Evolutionary conservation across 2,888 invertebrate genomes (phyloP), one percentile per base, ranked within the genome.

Genomic region (Sarcophaga caerulescens): DNA sequence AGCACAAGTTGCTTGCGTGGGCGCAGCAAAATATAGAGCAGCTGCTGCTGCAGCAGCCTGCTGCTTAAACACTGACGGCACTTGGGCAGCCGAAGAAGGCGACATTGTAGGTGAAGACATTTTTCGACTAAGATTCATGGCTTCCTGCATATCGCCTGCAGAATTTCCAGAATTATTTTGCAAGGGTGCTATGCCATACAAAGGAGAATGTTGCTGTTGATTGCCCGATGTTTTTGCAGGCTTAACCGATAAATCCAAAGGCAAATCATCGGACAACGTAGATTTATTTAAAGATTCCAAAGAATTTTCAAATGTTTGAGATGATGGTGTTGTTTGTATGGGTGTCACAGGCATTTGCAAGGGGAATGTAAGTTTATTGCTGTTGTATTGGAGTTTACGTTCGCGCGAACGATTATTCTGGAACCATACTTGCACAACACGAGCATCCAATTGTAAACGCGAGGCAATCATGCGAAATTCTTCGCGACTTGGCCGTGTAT

Each of bases 361-460:
- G 14, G 82, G 88, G 85, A 85, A 88, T 88, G 78, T 83, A 81
- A 66, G 77, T 70, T 71, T 89, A 63, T 88, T 88, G 23, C 85
- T 88, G 11, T 87, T 87, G 76, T 89, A 91, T 59, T 94, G 94
- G 93, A 95, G 93, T 89, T 97, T 95, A 69, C 98, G 95, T 91
- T 98, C 98, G 76, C 98, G 95, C 0, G 98, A 98, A 88, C 98
- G 95, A 88, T 97, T 97, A 93, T 99, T 99, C 94, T 99, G 99
- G 92, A 99, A 99, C 98, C 99, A 99, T 8, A 98, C 99, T 94
- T 98, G 96, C 4, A 97, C 97, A 1, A 97, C 97, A 81, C 97
- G 94, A 63, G 96, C 96, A 80, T 96, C 96, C 89, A 96, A 95
- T 76, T 96, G 96, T 63, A 96, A 94, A 85, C 94, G 94, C 23